Base-by-base conservation (phyloP, 2,888 invertebrate genomes). In the Lordiphosa fenestrarum region DNA sequence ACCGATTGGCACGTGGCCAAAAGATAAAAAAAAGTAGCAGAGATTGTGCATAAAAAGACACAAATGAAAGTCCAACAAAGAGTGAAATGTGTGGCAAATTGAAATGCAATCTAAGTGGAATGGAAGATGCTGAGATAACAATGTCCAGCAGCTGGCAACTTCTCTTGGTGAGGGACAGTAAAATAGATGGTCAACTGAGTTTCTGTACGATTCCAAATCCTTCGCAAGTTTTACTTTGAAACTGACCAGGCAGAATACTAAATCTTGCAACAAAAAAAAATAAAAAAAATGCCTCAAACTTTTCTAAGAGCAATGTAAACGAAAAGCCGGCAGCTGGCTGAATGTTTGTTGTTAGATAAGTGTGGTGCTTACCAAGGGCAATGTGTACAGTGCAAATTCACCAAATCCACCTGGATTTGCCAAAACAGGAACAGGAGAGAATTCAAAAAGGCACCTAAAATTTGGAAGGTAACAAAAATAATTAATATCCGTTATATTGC, bases 11-110 rank as follows among this genome's bases (percentile, higher is more conserved):
- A n/a, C 6, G 30, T 47, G 15, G 47, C 47, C 47, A 36, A 35
- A 30, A 9, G 10, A 7, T 10, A 19, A n/a, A 41, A 39, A 39
- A 19, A 39, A 19, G 7, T 10, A n/a, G 42, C 21, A 36, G 36
- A 21, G 35, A 35, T 35, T 47, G 7, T 19, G n/a, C 4, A 7
- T 6, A 15, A 12, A 13, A 15, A 30, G 25, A 15, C 9, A 7
- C 10, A 44, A 36, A 10, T 47, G n/a, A 21, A 35, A n/a, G 21
- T 6, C n/a, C 19, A 47, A 36, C 33, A 46, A 25, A n/a, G 9
- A 46, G 44, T 44, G 33, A 5, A 51, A 51, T 37, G 41, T 63
- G 63, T 42, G 63, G 66, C 40, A 51, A 63, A 63, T 66, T 30
- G 50, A 46, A 58, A 58, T 58, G 30, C 46, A 46, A 41, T 41